Base-by-base conservation (phyloP, 2,888 invertebrate species). In the Callosobruchus maculatus region DNA sequence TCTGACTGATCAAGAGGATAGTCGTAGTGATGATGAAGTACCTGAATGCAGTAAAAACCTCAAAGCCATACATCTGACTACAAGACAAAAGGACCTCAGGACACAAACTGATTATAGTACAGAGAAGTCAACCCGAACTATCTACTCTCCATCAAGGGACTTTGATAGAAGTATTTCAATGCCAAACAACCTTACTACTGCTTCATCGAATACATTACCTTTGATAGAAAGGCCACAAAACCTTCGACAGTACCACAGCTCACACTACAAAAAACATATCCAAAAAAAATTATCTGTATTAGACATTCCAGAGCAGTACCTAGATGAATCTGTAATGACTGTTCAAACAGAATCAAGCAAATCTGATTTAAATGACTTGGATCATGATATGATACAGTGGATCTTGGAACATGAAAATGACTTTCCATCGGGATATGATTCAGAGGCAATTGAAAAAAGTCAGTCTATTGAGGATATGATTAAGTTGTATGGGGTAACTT, bases 111-210 rank as follows among this genome's bases (percentile, higher is more conserved):
- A 67, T n/a, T 5, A 21, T 9, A 21, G 4, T 67, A 67, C n/a
- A 67, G 21, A 21, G 67, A 22, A 73, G 68, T 74, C 78, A 0
- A 67, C 76, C 21, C 75, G 76, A 71, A 76, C 76, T 26, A 75
- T 78, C 67, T 78, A 78, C 71, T 76, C 74, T 72, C 75, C 76
- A 0, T 73, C 22, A 20, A 76, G 73, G n/a, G 76, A 77, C 22
- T 74, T 74, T 26, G 73, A 75, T 67, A 74, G 74, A 67, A 67
- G 72, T 13, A 71, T 72, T 21, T 75, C 73, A 30, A 68, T 73
- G 69, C 70, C 21, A 22, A 74, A 74, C 22, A 70, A 71, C 1
- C 71, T 74, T 68, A 72, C 75, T 18, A 76, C 75, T 67, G 70
- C 74, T 13, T 77, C 77, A 49, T 67, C 76, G 21, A 22, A 76